Percentiles rank a stretch among this genome's conserved stretches.
Conservation (phyloP, 2,888 invertebrate genomes). For the Sesamia inferens region DNA sequence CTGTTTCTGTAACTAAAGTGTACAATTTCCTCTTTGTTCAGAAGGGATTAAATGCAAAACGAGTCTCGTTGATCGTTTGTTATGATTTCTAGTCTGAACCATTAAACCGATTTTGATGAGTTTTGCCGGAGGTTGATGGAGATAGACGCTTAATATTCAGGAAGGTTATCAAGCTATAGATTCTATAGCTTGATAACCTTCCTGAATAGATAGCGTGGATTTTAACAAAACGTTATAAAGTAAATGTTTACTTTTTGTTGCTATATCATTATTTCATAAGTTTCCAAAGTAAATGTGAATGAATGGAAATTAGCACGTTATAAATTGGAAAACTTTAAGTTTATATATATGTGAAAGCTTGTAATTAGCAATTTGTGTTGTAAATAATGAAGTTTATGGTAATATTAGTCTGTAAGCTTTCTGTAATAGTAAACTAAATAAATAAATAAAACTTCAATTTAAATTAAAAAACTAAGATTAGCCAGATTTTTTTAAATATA, state of each 20-base stretch:
- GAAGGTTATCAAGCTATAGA: neutral
- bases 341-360: too few species aligned
- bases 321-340: neutral
- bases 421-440: too few species aligned
- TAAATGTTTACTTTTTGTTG: neutral
- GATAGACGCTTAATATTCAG: neutral
- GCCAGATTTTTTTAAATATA: neutral
- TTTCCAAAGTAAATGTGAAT: too few species aligned
- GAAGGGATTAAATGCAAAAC: neutral
- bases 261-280: neutral
- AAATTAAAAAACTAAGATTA: too few species aligned
- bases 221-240: neutral
- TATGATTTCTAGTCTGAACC: neutral
- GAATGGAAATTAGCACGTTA: too few species aligned
- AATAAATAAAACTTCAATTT: too few species aligned
- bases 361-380: too few species aligned
- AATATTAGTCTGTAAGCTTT: too few species aligned
- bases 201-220: neutral
- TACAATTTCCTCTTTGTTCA: neutral
- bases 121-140: neutral
- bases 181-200: too few species aligned
- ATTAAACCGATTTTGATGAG: slow-evolving; percentile 10
- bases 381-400: too few species aligned
- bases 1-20: slow-evolving; percentile 10
- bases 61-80: neutral